Evolutionary conservation across 2,113 vertebrate species (phyloP).

Genomic region (Athene cunicularia): DNA sequence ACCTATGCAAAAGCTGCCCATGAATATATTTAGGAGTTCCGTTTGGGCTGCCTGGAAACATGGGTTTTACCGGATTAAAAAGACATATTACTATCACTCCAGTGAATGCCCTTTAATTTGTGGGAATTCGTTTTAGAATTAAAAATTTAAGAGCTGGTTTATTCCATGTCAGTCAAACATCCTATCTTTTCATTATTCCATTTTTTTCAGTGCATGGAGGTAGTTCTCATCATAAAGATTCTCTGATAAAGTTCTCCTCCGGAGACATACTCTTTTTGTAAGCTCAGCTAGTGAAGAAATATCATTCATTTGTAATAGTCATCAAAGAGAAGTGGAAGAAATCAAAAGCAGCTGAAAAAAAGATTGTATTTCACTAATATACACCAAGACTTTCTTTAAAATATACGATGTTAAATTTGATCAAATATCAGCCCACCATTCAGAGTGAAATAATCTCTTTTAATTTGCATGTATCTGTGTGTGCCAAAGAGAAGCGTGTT

Average conservation of each 20-base stretch:
- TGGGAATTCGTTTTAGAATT: neutral
- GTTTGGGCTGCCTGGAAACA: neutral
- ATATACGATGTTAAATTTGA: conserved; percentile 60
- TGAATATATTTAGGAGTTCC: neutral
- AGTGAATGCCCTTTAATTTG: conserved; percentile 12
- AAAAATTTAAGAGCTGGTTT: conserved; percentile 40
- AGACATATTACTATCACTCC: neutral
- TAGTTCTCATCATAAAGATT: conserved; percentile 33
- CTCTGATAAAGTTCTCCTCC: conserved; percentile 60
- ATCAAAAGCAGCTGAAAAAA: conserved; percentile 44
- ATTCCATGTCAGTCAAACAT: conserved; percentile 43
- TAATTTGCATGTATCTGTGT: conserved; percentile 69
- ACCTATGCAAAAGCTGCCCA: conserved; percentile 30
- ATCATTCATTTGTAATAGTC: conserved; percentile 54
- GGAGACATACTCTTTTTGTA: conserved; percentile 19
- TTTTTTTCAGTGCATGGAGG: conserved; percentile 12
- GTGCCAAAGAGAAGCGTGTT: conserved; percentile 66
- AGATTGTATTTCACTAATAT: conserved; percentile 53
- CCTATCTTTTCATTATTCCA: neutral
- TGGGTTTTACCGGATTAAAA: conserved; percentile 1
- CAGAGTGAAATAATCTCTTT: conserved; percentile 64
- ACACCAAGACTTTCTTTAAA: conserved; percentile 52
- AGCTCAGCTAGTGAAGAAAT: conserved; percentile 43
- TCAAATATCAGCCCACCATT: conserved; percentile 65
- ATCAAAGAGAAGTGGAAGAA: neutral